Conservation (phyloP, 2,113 vertebrate species). For the Podiceps cristatus region DNA sequence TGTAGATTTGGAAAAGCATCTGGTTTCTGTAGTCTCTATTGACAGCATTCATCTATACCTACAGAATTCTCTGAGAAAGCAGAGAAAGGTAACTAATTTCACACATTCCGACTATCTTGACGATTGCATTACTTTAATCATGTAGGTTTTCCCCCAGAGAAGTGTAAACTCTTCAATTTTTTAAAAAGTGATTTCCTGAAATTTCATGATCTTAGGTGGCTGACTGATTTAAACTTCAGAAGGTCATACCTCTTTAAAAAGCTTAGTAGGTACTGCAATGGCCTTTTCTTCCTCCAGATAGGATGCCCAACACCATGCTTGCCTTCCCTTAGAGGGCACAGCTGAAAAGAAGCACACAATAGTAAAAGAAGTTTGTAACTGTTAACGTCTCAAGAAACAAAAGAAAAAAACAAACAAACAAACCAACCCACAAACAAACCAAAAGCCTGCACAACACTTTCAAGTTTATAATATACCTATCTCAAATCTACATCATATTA, state of each 20-base stretch:
- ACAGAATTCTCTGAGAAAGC: not conserved
- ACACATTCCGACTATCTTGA: not conserved
- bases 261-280: constrained; percentile 88
- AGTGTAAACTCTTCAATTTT: not conserved
- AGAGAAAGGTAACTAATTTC: not conserved
- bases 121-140: not conserved
- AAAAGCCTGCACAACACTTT: not conserved
- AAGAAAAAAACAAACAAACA: too few species aligned
- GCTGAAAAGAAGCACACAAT: constrained; percentile 62
- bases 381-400: not conserved
- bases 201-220: not conserved
- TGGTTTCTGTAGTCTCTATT: not conserved
- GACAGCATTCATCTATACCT: not conserved
- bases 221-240: not conserved
- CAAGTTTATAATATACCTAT: not conserved
- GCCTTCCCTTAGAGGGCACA: constrained; percentile 86
- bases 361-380: not conserved
- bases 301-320: constrained; percentile 93
- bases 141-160: not conserved
- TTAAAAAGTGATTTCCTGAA: not conserved
- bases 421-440: too few species aligned
- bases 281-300: constrained; percentile 95
- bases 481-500: not conserved
- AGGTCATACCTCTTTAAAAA: constrained; percentile 93
- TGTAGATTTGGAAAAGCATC: not conserved